A percentile compares a stretch with the other conserved stretches of the same genome.
Conservation (phyloP, 2,888 invertebrate species). For the Aproaerema taeniolella region DNA sequence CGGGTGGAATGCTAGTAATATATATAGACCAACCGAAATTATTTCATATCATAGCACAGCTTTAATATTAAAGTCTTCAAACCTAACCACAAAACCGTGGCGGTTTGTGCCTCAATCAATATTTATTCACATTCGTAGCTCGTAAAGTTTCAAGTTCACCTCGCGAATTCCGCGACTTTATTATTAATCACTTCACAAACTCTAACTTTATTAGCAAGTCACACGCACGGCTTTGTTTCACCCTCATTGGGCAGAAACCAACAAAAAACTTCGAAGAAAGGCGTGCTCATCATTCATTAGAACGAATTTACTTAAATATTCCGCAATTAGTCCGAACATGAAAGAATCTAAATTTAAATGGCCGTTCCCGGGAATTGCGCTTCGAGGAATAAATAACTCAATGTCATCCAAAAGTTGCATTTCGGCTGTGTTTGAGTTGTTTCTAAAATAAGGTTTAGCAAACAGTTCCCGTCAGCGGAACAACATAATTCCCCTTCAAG, state of each 20-base stretch:
- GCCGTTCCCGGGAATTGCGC: background rate
- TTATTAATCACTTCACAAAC: constrained; percentile 20
- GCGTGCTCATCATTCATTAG: constrained; percentile 5
- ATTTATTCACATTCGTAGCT: constrained; percentile 8
- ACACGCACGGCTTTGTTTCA: constrained; percentile 18
- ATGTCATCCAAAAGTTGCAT: constrained; percentile 5
- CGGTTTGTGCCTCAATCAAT: constrained; percentile 15
- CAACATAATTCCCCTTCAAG: constrained; percentile 37
- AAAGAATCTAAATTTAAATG: constrained; percentile 7
- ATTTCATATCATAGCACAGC: too few species aligned
- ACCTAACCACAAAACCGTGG: too few species aligned
- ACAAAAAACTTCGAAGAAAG: constrained; percentile 5
- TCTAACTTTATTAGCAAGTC: constrained; percentile 20
- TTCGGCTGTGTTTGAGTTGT: constrained; percentile 6
- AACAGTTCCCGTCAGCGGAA: constrained; percentile 37
- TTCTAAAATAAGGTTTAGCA: constrained; percentile 30
- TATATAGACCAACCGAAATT: too few species aligned
- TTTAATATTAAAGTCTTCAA: too few species aligned
- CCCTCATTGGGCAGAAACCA: constrained; percentile 5
- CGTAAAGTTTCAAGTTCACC: constrained; percentile 18
- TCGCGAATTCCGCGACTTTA: constrained; percentile 17
- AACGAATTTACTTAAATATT: constrained; percentile 9
- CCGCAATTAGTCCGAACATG: constrained; percentile 8
- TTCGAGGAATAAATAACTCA: constrained; percentile 10
- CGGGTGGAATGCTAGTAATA: too few species aligned